phyloP scores from a whole-genome alignment of 2,797 vertebrate genomes.

The Hirundo rustica region DNA sequence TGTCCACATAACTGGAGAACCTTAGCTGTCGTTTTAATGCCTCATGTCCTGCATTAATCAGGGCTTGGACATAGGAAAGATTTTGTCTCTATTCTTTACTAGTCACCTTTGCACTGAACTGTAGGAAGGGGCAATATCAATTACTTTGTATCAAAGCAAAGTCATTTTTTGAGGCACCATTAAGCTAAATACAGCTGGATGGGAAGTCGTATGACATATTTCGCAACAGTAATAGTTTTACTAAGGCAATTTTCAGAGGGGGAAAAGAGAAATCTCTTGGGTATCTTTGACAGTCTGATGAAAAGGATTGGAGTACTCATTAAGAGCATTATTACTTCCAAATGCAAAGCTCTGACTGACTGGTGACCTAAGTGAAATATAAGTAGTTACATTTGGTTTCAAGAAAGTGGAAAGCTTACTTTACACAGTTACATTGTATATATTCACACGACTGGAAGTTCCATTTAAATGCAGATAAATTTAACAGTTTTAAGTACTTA shows the following conservation, averaged over 20 bases:
- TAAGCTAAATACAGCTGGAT: neutral
- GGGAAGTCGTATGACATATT: neutral
- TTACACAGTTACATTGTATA: neutral
- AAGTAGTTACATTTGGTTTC: constrained; percentile 33
- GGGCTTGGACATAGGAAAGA: neutral
- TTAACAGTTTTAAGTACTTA: constrained; percentile 9
- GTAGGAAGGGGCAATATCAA: neutral
- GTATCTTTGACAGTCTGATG: neutral
- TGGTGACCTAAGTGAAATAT: neutral
- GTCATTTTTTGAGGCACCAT: neutral
- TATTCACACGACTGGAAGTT: neutral
- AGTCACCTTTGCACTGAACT: neutral
- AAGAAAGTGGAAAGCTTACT: constrained; percentile 34
- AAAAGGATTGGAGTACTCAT: neutral
- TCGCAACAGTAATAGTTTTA: neutral
- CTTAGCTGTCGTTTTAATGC: neutral
- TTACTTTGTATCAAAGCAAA: neutral
- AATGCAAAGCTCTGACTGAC: neutral
- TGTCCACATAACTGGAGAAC: neutral
- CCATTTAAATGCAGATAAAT: neutral
- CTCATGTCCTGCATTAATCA: neutral
- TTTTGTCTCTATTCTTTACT: neutral
- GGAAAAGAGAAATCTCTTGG: neutral
- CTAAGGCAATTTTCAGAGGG: neutral
- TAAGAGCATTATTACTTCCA: neutral